Evolutionary conservation across 2,888 invertebrate genomes (phyloP).

Genomic region (Petrolisthes cinctipes): DNA sequence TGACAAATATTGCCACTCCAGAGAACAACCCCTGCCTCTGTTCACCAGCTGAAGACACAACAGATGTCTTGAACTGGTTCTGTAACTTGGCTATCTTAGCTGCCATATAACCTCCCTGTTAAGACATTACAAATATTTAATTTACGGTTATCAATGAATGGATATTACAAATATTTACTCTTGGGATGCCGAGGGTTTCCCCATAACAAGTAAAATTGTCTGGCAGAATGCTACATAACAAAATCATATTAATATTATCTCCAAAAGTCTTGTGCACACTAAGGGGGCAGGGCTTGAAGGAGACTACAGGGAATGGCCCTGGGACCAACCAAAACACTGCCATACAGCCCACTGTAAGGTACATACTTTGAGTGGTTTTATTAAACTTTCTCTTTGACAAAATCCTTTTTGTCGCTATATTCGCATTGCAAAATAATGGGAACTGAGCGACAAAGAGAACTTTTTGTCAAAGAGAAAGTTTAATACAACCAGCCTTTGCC

Average conservation of each 20-base stretch:
- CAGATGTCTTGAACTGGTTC: slow-evolving; percentile 79
- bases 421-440: no score
- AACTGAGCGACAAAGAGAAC: no score
- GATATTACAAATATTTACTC: neutral
- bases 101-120: slow-evolving; percentile 88
- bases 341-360: no score
- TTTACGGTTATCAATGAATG: neutral
- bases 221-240: neutral
- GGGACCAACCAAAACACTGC: no score
- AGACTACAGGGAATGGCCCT: no score
- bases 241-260: neutral
- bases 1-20: slow-evolving; percentile 88
- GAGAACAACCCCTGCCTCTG: slow-evolving; percentile 77
- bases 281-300: no score
- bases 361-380: no score
- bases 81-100: slow-evolving; percentile 91
- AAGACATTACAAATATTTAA: slow-evolving; percentile 68
- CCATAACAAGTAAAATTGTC: neutral
- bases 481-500: no score
- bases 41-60: slow-evolving; percentile 68
- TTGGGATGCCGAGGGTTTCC: neutral
- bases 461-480: no score
- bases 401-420: no score
- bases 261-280: neutral
- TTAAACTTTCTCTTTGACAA: no score